These are phyloP conservation scores for Oegoconia quadripuncta DNA, from an alignment of 2,888 invertebrate species.

Conservation along the genomic window DNA sequence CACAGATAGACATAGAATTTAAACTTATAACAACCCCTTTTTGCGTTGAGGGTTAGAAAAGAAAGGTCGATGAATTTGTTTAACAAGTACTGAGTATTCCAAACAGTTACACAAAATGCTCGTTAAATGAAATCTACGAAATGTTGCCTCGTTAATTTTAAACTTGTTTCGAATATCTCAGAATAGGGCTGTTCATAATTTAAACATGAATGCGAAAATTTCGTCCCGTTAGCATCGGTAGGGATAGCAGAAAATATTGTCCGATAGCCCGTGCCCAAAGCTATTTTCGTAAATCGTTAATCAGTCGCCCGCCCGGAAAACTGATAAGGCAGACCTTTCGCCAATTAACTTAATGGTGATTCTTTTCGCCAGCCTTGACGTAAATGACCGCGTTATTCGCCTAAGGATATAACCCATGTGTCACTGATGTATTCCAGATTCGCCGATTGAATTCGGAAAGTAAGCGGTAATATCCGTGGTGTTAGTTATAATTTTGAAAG, in stretches of 20 bases:
- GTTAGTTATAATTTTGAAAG: too few species aligned
- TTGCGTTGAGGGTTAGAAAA: too few species aligned
- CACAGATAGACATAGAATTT: too few species aligned
- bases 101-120: too few species aligned
- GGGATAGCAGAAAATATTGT: conserved; percentile 37
- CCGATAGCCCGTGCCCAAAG: conserved; percentile 44
- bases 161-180: conserved; percentile 6
- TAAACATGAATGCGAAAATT: conserved; percentile 16
- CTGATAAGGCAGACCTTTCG: conserved; percentile 67
- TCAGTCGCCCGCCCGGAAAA: conserved; percentile 65
- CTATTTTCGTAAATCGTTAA: conserved; percentile 72
- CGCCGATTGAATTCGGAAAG: conserved; percentile 31
- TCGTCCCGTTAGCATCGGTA: conserved; percentile 12
- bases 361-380: conserved; percentile 50
- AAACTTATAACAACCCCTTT: too few species aligned
- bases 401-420: conserved; percentile 19
- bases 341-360: conserved; percentile 74
- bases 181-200: conserved; percentile 8
- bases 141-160: too few species aligned
- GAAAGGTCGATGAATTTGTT: too few species aligned
- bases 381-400: conserved; percentile 31
- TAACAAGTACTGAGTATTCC: too few species aligned
- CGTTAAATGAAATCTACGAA: too few species aligned
- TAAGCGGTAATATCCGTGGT: not conserved
- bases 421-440: conserved; percentile 27